Base-by-base conservation (phyloP, 1,140 invertebrate species). In the Drosophila funebris region DNA sequence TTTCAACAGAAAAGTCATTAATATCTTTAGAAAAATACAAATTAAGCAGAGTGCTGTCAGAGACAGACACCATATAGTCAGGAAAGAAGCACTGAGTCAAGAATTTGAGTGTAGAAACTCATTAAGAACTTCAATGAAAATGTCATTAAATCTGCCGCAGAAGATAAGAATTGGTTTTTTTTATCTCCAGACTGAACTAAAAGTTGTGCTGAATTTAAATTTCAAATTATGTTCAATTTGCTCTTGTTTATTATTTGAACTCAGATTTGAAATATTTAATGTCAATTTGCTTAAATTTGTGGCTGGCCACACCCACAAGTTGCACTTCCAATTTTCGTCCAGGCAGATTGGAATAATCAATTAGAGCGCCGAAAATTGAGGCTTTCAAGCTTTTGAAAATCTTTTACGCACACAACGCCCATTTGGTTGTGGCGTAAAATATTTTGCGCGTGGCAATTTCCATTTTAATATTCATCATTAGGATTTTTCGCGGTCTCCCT, bases 391-490 rank as follows among this genome's bases (percentile, higher is more conserved):
- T 63, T 57, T 69, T 52, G n/a, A 27, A 60, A 69, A 78, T 61
- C 74, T 46, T 57, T 70, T 58, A 39, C 58, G 72, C 71, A 80
- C 54, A 13, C 56, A 44, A 14, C 22, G 16, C 14, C n/a, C 56
- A 52, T 41, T 41, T 52, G 56, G 33, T 39, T 69, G 39, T 56
- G 39, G 22, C 61, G 20, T 61, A 54, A 69, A 69, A 74, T 64
- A 66, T 71, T 75, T 71, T 41, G 64, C 54, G 46, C 60, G 67
- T 73, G 78, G 78, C 48, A 50, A 76, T 68, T 77, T 76, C 18
- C 67, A 60, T 76, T 80, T 75, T 46, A 75, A 78, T 71, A 70
- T 77, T 70, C 53, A 57, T 71, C 68, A 57, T 64, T 64, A 64
- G 14, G 41, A 33, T 61, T 54, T 73, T 71, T 69, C 33, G 37